Conservation (phyloP, 2,797 vertebrate genomes). For the Paratrypauchen microcephalus region DNA sequence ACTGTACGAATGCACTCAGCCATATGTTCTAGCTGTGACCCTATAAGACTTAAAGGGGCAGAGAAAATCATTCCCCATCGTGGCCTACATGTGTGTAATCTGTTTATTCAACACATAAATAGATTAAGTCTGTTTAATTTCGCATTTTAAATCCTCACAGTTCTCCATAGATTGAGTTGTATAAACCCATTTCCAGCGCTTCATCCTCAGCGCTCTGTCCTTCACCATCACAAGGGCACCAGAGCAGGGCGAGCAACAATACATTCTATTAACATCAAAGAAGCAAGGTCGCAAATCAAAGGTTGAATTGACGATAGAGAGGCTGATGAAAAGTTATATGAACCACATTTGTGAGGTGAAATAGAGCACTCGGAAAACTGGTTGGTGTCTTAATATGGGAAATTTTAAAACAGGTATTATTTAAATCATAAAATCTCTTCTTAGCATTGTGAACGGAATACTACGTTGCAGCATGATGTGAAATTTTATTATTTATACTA, state of each 20-base stretch:
- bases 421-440: constrained; percentile 20
- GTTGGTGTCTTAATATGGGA: constrained; percentile 21
- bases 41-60: constrained; percentile 28
- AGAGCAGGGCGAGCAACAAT: constrained; percentile 13
- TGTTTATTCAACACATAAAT: constrained; percentile 25
- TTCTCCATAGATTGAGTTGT: constrained; percentile 18
- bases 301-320: constrained; percentile 15
- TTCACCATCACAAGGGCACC: constrained; percentile 2
- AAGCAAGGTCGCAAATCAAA: constrained; percentile 18
- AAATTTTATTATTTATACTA: too few relatives aligned
- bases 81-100: constrained; percentile 18
- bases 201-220: constrained; percentile 1
- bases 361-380: constrained; percentile 26
- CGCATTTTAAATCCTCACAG: constrained; percentile 8
- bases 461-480: background rate
- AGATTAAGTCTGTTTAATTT: constrained; percentile 30
- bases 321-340: constrained; percentile 1
- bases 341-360: constrained; percentile 12
- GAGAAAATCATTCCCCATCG: constrained; percentile 16
- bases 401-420: constrained; percentile 39
- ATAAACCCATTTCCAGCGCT: constrained; percentile 1
- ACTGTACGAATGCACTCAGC: background rate
- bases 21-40: constrained; percentile 28
- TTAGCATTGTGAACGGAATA: constrained; percentile 1
- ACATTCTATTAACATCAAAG: constrained; percentile 22